Base-by-base conservation (phyloP, 2,888 invertebrate species). In the Dicyrtomina minuta region DNA sequence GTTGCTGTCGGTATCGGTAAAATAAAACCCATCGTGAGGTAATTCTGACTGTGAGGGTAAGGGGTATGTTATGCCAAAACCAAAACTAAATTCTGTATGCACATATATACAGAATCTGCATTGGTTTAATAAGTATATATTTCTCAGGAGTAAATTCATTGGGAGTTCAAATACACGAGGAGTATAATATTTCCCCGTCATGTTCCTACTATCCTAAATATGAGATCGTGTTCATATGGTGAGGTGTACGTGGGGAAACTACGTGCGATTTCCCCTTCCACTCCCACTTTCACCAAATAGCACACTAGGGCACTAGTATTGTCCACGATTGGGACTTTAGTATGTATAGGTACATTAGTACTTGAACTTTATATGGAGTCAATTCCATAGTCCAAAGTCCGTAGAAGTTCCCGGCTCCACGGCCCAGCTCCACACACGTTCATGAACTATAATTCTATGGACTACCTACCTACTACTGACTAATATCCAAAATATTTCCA, bases 401-500 rank as follows among this genome's bases (percentile, higher is more conserved):
- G n/a, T n/a, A n/a, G n/a, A n/a, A n/a, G n/a, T n/a, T n/a, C 17
- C 5, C 5, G 6, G 17, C 46, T 20, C 24, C 17, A 53, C 20
- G 8, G 43, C 10, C 8, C 43, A 43, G 8, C 12, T 22, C 20
- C 51, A 53, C 51, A 53, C 20, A 53, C 13, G 24, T 24, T 24
- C 51, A 53, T 13, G 13, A 41, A 41, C 13, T 8, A 13, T 10
- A 41, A 12, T 53, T 24, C 24, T 24, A 20, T 10, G 17, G 20
- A 20, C 20, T 49, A n/a, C n/a, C n/a, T n/a, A n/a, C n/a, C n/a
- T n/a, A n/a, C n/a, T n/a, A n/a, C n/a, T 53, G 24, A 53, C 53
- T 53, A 53, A 53, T 53, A 53, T 53, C 22, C 13, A 22, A 53
- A 53, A 53, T 53, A 53, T 53, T 53, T 53, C 53, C 53, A 53